Evolutionary conservation across 2,888 invertebrate species (phyloP), one percentile per base, ranked within the genome.

Genomic region (Vesta saturnalis): DNA sequence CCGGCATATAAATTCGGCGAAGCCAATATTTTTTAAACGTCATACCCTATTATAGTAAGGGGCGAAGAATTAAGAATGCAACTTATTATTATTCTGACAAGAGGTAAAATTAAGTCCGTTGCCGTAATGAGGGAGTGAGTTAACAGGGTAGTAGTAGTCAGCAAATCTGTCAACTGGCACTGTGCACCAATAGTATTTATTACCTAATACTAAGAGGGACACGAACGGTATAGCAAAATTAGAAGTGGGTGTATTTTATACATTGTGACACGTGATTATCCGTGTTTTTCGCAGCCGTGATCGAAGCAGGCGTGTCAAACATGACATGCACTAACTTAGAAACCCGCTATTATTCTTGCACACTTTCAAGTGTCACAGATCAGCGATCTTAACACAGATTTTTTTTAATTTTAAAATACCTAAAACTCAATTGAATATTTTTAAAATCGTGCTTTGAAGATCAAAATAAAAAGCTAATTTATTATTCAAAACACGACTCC

Each of bases 231-330:
- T 58, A 46, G 64, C 64, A 60, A 68, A 68, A 68, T 68, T 68
- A 64, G 64, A 60, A 68, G 68, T 64, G 64, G 68, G 68, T 64
- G 68, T 68, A 68, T 64, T 64, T 60, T 70, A 60, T 73, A 58
- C 72, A 67, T 60, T 64, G 74, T 75, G 79, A 82, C 81, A 81
- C 81, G 82, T 82, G 80, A 81, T 81, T 79, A 82, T 80, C 78
- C 76, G 77, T 78, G 78, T 78, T 76, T 79, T 76, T 76, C 78
- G 77, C 75, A 76, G 75, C 76, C 72, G 72, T 69, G 68, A 74
- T 74, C 76, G 75, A 71, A 70, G 74, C 61, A 67, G 80, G 81
- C 80, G 81, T 79, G 78, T 75, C 77, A 69, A 70, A 77, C 72
- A 72, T 73, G 72, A 74, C 74, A 72, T 73, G 73, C 72, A 58